These are phyloP conservation scores for Parthenolecanium corni DNA, from an alignment of 2,888 invertebrate species.

Conservation along the genomic window DNA sequence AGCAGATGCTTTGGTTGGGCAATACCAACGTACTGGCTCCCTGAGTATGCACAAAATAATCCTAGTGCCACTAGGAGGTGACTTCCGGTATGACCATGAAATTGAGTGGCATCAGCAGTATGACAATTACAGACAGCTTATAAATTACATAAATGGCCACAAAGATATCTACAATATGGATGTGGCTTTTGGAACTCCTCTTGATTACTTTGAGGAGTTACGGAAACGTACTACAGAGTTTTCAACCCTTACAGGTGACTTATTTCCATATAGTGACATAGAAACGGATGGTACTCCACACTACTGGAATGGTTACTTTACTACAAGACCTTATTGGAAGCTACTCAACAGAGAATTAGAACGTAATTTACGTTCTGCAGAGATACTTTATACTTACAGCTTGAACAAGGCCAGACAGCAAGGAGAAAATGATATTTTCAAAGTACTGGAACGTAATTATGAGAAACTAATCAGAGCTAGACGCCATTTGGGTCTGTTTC, in stretches of 20 bases:
- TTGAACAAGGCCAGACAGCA: slow-evolving; percentile 43
- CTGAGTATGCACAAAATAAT: slow-evolving; percentile 84
- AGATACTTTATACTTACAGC: slow-evolving; percentile 74
- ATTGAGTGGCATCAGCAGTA: slow-evolving; percentile 93
- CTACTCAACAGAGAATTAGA: slow-evolving; percentile 76
- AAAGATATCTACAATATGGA: slow-evolving; percentile 59
- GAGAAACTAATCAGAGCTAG: slow-evolving; percentile 69
- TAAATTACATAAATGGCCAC: slow-evolving; percentile 75
- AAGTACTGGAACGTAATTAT: slow-evolving; percentile 67
- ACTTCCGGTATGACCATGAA: slow-evolving; percentile 82
- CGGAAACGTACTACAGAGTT: slow-evolving; percentile 53
- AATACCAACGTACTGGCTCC: slow-evolving; percentile 80
- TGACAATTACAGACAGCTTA: slow-evolving; percentile 75
- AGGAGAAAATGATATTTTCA: slow-evolving; percentile 45
- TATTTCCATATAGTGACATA: slow-evolving; percentile 92
- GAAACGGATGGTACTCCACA: slow-evolving; percentile 83
- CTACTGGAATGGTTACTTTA: slow-evolving; percentile 96
- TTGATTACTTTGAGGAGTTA: slow-evolving; percentile 75
- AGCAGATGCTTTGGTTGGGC: slow-evolving; percentile 72
- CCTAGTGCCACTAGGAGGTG: slow-evolving; percentile 88
- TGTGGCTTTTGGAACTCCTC: slow-evolving; percentile 77
- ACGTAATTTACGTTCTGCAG: slow-evolving; percentile 64
- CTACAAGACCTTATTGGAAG: slow-evolving; percentile 77
- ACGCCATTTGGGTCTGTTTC: slow-evolving; percentile 78
- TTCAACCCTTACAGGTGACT: slow-evolving; percentile 81